Evolutionary conservation across 2,113 vertebrate genomes (phyloP).

Genomic region (Perca fluviatilis): DNA sequence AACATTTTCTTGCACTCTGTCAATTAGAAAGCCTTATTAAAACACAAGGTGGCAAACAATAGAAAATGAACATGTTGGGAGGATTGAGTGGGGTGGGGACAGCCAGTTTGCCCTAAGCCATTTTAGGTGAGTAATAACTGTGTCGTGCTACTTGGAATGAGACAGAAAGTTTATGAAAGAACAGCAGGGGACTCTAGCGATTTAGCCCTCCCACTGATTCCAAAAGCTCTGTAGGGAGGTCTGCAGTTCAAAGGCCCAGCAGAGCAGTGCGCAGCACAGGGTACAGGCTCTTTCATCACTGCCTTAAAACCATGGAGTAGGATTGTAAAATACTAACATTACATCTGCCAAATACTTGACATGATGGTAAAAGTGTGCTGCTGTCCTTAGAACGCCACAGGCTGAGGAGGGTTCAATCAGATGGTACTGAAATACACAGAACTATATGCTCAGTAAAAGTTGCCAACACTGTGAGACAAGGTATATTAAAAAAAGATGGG

Average conservation of each 20-base stretch:
- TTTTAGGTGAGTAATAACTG: constrained; percentile 28
- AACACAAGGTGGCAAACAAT: constrained; percentile 7
- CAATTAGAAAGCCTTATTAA: neutral
- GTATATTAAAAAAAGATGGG: neutral
- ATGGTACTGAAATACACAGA: constrained; percentile 24
- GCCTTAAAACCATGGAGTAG: neutral
- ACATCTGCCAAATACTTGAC: constrained; percentile 4
- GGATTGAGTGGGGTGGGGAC: neutral
- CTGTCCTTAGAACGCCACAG: neutral
- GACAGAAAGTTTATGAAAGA: constrained; percentile 21
- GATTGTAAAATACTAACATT: constrained; percentile 2
- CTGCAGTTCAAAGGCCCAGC: constrained; percentile 29
- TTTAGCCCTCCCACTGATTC: constrained; percentile 35
- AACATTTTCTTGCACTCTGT: neutral
- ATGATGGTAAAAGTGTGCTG: neutral
- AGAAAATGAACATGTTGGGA: constrained; percentile 8
- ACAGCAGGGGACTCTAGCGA: constrained; percentile 9
- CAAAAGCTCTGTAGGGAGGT: constrained; percentile 32
- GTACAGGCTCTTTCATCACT: constrained; percentile 16
- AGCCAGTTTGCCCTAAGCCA: constrained; percentile 14
- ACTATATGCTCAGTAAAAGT: neutral
- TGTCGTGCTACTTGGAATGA: constrained; percentile 3
- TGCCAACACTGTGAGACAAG: neutral
- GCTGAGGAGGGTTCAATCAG: neutral
- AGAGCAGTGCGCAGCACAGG: neutral